Conservation (phyloP, 53 echinoderm and acorn worm genomes). For the Antedon mediterranea region DNA sequence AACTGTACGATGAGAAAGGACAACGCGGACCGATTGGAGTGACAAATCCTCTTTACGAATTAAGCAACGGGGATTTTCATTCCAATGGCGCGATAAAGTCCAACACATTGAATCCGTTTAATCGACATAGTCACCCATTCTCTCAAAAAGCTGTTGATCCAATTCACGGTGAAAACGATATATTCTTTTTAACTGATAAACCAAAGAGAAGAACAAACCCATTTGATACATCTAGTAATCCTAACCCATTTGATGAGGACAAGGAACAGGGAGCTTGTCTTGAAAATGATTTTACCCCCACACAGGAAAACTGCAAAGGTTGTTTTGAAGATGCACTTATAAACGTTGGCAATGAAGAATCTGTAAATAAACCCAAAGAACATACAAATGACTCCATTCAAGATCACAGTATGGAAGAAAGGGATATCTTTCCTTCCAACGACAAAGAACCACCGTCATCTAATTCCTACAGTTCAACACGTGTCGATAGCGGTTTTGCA, state of each 20-base stretch:
- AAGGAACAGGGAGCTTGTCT: not conserved
- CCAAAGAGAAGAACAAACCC: not conserved
- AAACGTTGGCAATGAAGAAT: not conserved
- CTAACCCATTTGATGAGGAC: not conserved
- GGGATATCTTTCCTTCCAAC: not conserved
- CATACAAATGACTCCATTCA: not conserved
- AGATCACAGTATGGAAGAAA: not conserved
- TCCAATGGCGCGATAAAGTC: not conserved
- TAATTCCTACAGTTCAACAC: not conserved
- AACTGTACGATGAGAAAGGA: not conserved
- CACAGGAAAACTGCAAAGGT: not conserved
- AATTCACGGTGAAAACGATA: not conserved
- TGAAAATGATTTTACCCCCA: not conserved
- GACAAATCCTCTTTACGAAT: not conserved
- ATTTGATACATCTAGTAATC: not conserved
- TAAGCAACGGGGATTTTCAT: not conserved
- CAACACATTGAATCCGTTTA: not conserved
- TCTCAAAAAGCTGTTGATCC: not conserved
- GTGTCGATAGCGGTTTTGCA: not conserved
- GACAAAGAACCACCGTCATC: not conserved
- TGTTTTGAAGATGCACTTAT: not conserved
- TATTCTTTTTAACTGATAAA: not conserved
- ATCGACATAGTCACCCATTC: not conserved
- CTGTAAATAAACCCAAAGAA: not conserved
- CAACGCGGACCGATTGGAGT: not conserved